These are phyloP conservation scores for Drosophila seguyi DNA, from an alignment of 1,140 invertebrate genomes.

Conservation along the genomic window DNA sequence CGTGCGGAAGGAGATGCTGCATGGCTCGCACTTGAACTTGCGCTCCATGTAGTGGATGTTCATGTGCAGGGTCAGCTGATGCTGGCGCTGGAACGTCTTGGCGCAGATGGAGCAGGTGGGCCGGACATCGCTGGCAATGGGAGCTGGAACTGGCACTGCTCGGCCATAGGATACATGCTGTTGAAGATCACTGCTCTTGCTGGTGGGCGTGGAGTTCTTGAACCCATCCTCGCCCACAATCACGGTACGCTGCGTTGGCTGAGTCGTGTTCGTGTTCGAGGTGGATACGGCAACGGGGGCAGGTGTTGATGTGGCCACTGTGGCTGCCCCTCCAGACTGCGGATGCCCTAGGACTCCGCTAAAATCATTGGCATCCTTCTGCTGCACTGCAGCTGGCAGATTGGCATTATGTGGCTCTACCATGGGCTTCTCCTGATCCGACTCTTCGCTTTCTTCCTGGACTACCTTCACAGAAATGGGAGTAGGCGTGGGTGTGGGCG, in stretches of 20 bases:
- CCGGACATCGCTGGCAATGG: conserved; percentile 88
- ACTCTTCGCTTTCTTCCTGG: conserved; percentile 47
- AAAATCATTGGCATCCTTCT: conserved; percentile 78
- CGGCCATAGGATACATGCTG: conserved; percentile 24
- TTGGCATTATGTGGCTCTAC: conserved; percentile 70
- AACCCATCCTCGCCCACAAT: conserved; percentile 83
- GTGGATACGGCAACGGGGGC: neutral
- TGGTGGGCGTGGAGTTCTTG: conserved; percentile 59
- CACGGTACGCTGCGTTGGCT: conserved; percentile 60
- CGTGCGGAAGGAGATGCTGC: conserved; percentile 95
- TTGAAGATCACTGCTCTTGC: conserved; percentile 63
- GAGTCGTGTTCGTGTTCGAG: neutral
- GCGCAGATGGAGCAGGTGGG: conserved; percentile 95
- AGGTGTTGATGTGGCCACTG: conserved; percentile 9
- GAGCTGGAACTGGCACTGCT: conserved; percentile 76
- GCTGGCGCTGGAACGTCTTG: conserved; percentile 95
- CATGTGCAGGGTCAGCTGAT: conserved; percentile 95
- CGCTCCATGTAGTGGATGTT: conserved; percentile 98
- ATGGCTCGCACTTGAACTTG: conserved; percentile 95
- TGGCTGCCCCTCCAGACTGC: neutral
- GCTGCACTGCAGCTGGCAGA: conserved; percentile 75
- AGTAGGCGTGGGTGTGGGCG: neutral
- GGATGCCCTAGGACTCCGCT: conserved; percentile 61
- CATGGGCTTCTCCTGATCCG: conserved; percentile 47
- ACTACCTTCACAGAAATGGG: neutral